Percentiles rank a stretch among this genome's conserved stretches.
Evolutionary conservation across 1,140 invertebrate species (phyloP).

Genomic region (Drosophila bocki): DNA sequence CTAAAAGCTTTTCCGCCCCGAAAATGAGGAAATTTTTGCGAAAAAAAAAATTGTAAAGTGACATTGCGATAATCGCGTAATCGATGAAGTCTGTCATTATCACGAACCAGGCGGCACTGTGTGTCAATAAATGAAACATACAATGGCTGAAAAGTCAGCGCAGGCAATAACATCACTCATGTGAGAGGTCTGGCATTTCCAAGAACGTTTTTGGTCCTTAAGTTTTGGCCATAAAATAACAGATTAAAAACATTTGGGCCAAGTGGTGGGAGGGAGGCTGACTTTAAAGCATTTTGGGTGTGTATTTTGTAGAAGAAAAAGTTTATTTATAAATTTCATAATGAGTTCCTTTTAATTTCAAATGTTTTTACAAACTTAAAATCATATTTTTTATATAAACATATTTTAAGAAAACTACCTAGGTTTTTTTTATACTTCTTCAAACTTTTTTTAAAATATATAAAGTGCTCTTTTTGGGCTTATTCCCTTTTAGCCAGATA

Average conservation of each 20-base stretch:
- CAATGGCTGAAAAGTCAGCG: constrained; percentile 55
- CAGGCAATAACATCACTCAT: constrained; percentile 49
- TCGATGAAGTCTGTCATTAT: constrained; percentile 83
- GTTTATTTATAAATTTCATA: too few species aligned
- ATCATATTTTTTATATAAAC: too few species aligned
- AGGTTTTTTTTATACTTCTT: constrained; percentile 5
- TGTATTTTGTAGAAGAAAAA: too few species aligned
- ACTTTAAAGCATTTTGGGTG: neutral
- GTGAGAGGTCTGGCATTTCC: constrained; percentile 2
- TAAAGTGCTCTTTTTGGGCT: neutral
- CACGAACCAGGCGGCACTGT: constrained; percentile 54
- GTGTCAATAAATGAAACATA: constrained; percentile 71
- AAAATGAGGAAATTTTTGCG: constrained; percentile 70
- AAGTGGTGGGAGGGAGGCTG: neutral
- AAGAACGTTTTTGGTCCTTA: neutral
- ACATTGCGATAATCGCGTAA: constrained; percentile 82
- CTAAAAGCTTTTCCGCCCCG: constrained; percentile 76
- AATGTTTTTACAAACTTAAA: too few species aligned
- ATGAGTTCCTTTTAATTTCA: too few species aligned
- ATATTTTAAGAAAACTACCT: too few species aligned
- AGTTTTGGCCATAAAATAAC: constrained; percentile 9
- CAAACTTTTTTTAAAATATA: constrained; percentile 16
- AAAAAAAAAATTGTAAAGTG: constrained; percentile 68
- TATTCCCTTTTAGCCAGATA: constrained; percentile 35
- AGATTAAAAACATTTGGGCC: constrained; percentile 1